These are phyloP conservation scores for Acomys russatus DNA, from an alignment of 2,797 vertebrate species.

Conservation along the genomic window DNA sequence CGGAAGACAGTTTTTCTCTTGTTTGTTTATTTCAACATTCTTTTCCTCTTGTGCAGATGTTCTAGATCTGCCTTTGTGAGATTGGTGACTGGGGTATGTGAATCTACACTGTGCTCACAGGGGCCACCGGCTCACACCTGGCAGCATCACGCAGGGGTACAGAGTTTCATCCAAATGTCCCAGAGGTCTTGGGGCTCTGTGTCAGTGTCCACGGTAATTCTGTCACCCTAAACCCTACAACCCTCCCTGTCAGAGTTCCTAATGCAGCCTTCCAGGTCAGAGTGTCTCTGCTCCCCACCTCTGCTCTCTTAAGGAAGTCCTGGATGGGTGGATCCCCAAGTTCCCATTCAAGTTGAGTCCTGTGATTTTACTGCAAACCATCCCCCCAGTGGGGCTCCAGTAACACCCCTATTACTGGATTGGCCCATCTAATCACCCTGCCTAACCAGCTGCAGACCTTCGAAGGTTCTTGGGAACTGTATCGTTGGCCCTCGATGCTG, in stretches of 20 bases:
- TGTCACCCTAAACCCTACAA: background rate
- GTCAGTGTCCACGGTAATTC: background rate
- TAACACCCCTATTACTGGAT: background rate
- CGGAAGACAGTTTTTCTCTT: background rate
- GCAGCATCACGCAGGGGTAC: fast-evolving
- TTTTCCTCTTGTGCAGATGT: background rate
- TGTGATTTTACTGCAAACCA: background rate
- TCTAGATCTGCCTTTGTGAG: background rate
- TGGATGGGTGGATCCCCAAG: background rate
- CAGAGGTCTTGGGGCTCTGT: fast-evolving
- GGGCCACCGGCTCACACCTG: background rate
- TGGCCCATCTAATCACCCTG: background rate
- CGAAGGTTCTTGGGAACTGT: background rate
- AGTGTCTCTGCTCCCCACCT: too few species aligned
- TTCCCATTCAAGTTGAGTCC: background rate
- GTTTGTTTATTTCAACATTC: slow-evolving; percentile 48
- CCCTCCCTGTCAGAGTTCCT: background rate
- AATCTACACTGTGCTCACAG: background rate
- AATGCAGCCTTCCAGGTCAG: background rate
- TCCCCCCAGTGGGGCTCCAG: background rate
- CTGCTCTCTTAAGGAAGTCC: background rate
- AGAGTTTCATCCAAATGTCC: fast-evolving
- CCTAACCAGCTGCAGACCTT: background rate
- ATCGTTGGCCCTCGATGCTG: fast-evolving
- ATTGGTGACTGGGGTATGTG: fast-evolving